Evolutionary conservation across 2,888 invertebrate species (phyloP).

Genomic region (Patella pellucida): DNA sequence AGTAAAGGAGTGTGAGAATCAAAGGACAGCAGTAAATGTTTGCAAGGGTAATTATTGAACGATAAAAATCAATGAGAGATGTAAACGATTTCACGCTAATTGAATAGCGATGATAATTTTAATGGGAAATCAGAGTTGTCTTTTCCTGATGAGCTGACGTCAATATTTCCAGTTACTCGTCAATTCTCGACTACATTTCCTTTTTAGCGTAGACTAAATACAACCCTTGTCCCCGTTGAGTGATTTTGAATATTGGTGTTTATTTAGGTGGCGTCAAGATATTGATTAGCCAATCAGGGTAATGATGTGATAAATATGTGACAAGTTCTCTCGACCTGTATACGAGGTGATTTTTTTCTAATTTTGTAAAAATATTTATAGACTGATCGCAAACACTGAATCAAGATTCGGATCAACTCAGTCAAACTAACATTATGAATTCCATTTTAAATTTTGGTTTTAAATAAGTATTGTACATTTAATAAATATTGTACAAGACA

Average conservation of each 20-base stretch:
- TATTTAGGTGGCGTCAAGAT: background rate
- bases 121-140: background rate
- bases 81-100: background rate
- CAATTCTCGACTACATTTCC: background rate
- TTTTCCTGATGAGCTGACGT: background rate
- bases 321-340: background rate
- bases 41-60: background rate
- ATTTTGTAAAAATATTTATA: too few relatives aligned
- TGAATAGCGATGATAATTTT: slow-evolving; percentile 4
- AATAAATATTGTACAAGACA: too few relatives aligned
- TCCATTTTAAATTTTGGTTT: too few relatives aligned
- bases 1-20: background rate
- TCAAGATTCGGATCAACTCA: too few relatives aligned
- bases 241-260: slow-evolving; percentile 9
- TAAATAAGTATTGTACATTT: too few relatives aligned
- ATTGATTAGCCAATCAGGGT: background rate
- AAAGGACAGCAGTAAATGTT: background rate
- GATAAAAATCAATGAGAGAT: background rate
- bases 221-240: background rate
- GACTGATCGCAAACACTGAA: too few relatives aligned
- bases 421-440: too few relatives aligned
- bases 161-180: background rate
- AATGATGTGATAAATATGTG: background rate
- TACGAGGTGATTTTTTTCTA: background rate
- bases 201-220: background rate